Evolutionary conservation across 2,797 vertebrate species (phyloP), one percentile per base, ranked within the genome.

Genomic region (Hafferia zeledoni): DNA sequence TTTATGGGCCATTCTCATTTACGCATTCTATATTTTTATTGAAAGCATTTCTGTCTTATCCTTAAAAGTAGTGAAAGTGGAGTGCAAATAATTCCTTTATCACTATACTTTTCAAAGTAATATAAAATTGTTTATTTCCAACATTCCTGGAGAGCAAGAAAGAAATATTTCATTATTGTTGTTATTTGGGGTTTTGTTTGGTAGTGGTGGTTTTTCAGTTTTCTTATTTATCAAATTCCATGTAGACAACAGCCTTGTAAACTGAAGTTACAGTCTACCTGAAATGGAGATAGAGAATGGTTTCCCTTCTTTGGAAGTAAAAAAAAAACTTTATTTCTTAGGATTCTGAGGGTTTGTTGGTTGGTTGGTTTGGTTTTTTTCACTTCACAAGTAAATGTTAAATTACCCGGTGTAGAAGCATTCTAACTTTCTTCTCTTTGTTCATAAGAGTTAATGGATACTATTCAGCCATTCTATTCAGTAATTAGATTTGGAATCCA

Each of bases 401-500:
- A 67, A 82, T 55, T 83, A 83, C 44, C 35, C 70, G 47, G 30
- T 44, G 17, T 7, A 47, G 35, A 82, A 69, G 61, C 3, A 41
- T 22, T 89, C 39, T n/a, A 70, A 80, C 25, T 61, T 82, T 2
- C 27, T 69, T n/a, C 14, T 83, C 74, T 83, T 67, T 72, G 24
- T 59, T 77, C 16, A 30, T 47, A 91, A 85, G 24, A 69, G 76
- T 59, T 80, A 93, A 79, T 60, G 37, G 64, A 22, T 77, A 71
- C 27, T 77, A 90, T 95, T 87, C 60, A 39, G 64, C 28, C 61
- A 50, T 74, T 78, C 53, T 88, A 35, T 53, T 75, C 49, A 52
- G 53, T 81, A 90, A 95, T 91, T 93, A 93, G 77, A 83, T 88
- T 81, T 93, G 28, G 71, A 93, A 30, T 83, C 64, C 2, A 2